phyloP scores from a whole-genome alignment of 2,113 vertebrate species.

The Hemiprocne comata region DNA sequence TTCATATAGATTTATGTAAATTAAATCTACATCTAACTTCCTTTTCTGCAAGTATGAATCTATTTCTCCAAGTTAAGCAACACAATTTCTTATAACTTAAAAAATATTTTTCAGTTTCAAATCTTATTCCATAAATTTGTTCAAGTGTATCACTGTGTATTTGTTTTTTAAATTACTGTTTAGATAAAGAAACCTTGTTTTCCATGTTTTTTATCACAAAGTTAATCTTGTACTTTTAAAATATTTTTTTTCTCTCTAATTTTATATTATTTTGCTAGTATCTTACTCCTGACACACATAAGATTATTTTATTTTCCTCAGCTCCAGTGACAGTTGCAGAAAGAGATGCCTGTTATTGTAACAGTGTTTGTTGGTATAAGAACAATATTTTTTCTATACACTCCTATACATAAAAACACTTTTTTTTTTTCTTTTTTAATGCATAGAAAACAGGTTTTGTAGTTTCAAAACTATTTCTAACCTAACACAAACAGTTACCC shows the following conservation, averaged over 20 bases:
- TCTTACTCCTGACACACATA: background rate
- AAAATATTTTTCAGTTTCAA: background rate
- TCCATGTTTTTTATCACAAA: background rate
- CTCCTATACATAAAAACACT: background rate
- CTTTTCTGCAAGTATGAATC: background rate
- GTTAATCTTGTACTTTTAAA: background rate
- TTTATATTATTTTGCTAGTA: background rate
- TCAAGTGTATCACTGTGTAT: background rate
- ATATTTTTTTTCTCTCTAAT: background rate
- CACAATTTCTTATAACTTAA: background rate
- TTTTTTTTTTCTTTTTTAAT: background rate
- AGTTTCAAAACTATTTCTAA: background rate
- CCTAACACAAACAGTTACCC: background rate
- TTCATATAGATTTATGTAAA: background rate
- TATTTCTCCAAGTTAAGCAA: background rate
- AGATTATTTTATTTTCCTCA: slow-evolving; percentile 7
- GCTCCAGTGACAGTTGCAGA: background rate
- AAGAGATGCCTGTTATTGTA: background rate
- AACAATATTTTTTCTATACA: background rate
- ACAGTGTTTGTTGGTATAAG: background rate
- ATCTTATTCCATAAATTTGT: background rate
- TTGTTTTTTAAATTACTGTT: background rate
- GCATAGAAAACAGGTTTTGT: background rate
- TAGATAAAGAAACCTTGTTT: background rate
- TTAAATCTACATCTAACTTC: background rate